phyloP scores from a whole-genome alignment of 2,797 vertebrate species.

The Pantherophis vulpinus region DNA sequence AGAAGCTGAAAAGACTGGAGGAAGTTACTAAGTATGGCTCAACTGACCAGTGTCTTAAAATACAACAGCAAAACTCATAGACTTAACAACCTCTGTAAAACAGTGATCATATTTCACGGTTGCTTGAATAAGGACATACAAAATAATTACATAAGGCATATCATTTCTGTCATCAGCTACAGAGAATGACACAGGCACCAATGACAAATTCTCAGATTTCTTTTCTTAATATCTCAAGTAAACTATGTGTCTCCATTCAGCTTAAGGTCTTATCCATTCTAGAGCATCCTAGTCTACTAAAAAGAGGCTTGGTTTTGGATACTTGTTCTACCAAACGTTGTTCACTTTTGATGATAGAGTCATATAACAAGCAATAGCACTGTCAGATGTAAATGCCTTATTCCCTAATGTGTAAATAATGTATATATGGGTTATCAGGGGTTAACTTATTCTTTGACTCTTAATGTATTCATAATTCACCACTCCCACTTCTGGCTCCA shows the following conservation, averaged over 20 bases:
- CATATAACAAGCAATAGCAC: neutral
- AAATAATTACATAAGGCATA: neutral
- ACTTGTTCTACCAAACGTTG: neutral
- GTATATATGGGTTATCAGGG: too few relatives aligned
- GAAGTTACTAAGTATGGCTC: neutral
- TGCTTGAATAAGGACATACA: neutral
- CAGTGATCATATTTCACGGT: neutral
- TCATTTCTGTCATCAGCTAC: neutral
- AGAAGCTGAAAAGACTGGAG: neutral
- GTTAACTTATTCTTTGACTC: too few relatives aligned
- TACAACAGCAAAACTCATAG: neutral
- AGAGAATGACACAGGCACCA: neutral
- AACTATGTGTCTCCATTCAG: neutral
- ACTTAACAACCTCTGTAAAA: neutral
- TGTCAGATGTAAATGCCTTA: too few relatives aligned
- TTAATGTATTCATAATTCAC: too few relatives aligned
- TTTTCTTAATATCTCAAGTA: neutral
- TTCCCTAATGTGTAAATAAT: too few relatives aligned
- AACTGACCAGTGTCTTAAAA: neutral
- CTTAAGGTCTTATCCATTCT: neutral
- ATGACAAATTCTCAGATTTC: neutral
- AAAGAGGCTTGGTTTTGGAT: neutral
- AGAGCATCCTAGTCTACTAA: neutral
- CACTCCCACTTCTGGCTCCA: too few relatives aligned
- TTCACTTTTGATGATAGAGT: neutral